These are phyloP conservation scores for Pachyseris speciosa DNA, from an alignment of 64 coral and sea anemone genomes.

Conservation along the genomic window DNA sequence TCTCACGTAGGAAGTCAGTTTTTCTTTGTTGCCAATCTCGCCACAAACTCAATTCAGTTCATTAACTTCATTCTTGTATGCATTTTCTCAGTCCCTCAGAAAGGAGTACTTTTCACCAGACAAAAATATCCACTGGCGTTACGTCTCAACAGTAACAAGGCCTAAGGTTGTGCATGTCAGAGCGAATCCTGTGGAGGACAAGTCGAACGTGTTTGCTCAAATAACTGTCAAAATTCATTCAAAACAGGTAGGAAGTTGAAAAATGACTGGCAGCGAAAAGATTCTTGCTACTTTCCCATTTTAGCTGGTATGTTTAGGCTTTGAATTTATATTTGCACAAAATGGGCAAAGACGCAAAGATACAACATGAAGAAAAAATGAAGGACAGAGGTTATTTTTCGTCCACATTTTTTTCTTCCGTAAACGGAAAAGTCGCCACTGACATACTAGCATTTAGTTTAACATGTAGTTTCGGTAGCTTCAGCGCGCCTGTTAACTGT, in stretches of 20 bases:
- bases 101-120: slow-evolving; percentile 78
- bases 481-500: too few species aligned
- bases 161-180: slow-evolving; percentile 80
- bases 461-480: too few species aligned
- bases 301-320: too few species aligned
- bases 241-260: slow-evolving; percentile 65
- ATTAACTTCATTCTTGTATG: not conserved
- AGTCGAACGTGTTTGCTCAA: slow-evolving; percentile 89
- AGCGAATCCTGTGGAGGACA: slow-evolving; percentile 70
- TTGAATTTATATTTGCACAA: too few species aligned
- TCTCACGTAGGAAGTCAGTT: not conserved
- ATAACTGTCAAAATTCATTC: slow-evolving; percentile 84
- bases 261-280: not conserved
- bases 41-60: not conserved
- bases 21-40: not conserved
- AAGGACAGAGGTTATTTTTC: too few species aligned
- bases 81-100: slow-evolving; percentile 69
- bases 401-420: too few species aligned
- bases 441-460: too few species aligned
- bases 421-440: too few species aligned
- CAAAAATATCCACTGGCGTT: slow-evolving; percentile 88
- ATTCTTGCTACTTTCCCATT: not conserved
- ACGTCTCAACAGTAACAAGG: slow-evolving; percentile 69
- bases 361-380: too few species aligned
- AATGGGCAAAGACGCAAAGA: too few species aligned